A percentile compares a stretch with the other conserved stretches of the same genome.
phyloP scores from a whole-genome alignment of 2,888 invertebrate genomes.

The Tipula unca region DNA sequence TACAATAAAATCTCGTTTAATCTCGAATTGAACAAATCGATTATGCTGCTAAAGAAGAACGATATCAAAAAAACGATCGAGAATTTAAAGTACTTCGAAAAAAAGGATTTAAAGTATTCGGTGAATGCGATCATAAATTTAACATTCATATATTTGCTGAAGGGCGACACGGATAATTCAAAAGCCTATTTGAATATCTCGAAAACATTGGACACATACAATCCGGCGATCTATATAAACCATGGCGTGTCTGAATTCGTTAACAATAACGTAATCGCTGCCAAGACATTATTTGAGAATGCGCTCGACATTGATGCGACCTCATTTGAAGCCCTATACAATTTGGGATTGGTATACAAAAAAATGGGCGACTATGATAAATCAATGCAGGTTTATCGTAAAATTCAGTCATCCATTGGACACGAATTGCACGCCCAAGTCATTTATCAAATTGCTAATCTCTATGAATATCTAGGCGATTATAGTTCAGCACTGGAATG shows the following conservation, averaged over 20 bases:
- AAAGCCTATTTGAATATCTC: slow-evolving; percentile 66
- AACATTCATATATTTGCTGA: slow-evolving; percentile 61
- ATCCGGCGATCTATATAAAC: slow-evolving; percentile 76
- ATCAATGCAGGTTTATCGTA: slow-evolving; percentile 70
- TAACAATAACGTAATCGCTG: slow-evolving; percentile 59
- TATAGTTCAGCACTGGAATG: slow-evolving; percentile 55
- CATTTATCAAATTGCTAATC: slow-evolving; percentile 66
- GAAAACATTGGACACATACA: slow-evolving; percentile 64
- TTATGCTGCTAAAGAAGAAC: slow-evolving; percentile 73
- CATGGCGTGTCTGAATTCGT: slow-evolving; percentile 70
- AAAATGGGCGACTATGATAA: slow-evolving; percentile 59
- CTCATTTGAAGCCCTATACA: slow-evolving; percentile 77
- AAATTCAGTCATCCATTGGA: slow-evolving; percentile 59
- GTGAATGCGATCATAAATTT: slow-evolving; percentile 79
- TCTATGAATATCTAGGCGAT: slow-evolving; percentile 61
- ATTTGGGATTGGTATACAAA: slow-evolving; percentile 68
- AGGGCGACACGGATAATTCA: slow-evolving; percentile 71
- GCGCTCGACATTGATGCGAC: slow-evolving; percentile 73
- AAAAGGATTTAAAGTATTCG: slow-evolving; percentile 73
- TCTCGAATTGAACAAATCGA: slow-evolving; percentile 84
- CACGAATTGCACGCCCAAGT: slow-evolving; percentile 57
- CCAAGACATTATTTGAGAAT: slow-evolving; percentile 60
- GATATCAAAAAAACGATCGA: slow-evolving; percentile 74
- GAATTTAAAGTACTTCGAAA: slow-evolving; percentile 76
- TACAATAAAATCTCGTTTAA: slow-evolving; percentile 75